phyloP scores from a whole-genome alignment of 2,888 invertebrate genomes.

The Himalopsyche tibetana region DNA sequence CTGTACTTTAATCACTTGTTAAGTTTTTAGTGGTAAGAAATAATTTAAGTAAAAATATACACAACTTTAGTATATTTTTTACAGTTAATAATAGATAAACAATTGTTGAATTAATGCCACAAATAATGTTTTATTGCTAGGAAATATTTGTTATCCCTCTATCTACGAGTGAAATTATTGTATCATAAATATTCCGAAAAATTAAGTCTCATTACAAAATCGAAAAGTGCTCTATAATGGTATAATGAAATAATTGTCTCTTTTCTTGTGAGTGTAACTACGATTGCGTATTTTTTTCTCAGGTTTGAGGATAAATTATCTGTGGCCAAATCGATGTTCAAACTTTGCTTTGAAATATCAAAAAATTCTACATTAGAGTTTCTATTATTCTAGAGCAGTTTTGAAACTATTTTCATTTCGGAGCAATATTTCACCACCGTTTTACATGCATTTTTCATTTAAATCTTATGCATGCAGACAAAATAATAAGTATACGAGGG shows the following conservation, averaged over 20 bases:
- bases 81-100: too few relatives aligned
- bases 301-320: slow-evolving; percentile 1
- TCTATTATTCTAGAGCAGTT: background rate
- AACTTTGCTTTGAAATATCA: background rate
- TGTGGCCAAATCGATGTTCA: background rate
- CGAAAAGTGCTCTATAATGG: background rate
- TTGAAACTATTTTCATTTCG: background rate
- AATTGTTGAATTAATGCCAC: too few relatives aligned
- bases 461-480: too few relatives aligned
- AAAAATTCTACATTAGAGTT: background rate
- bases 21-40: too few relatives aligned
- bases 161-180: too few relatives aligned
- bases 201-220: background rate
- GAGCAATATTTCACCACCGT: background rate
- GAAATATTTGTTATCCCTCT: too few relatives aligned
- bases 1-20: too few relatives aligned
- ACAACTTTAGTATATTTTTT: too few relatives aligned
- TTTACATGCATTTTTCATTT: background rate
- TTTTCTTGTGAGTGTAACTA: background rate
- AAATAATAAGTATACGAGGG: too few relatives aligned
- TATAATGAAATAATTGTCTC: slow-evolving; percentile 14
- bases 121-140: too few relatives aligned
- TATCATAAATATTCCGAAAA: too few relatives aligned
- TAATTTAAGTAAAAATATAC: too few relatives aligned
- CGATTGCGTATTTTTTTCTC: slow-evolving; percentile 1